phyloP scores from a whole-genome alignment of 1,140 invertebrate genomes.

The Rhynchophorus ferrugineus region DNA sequence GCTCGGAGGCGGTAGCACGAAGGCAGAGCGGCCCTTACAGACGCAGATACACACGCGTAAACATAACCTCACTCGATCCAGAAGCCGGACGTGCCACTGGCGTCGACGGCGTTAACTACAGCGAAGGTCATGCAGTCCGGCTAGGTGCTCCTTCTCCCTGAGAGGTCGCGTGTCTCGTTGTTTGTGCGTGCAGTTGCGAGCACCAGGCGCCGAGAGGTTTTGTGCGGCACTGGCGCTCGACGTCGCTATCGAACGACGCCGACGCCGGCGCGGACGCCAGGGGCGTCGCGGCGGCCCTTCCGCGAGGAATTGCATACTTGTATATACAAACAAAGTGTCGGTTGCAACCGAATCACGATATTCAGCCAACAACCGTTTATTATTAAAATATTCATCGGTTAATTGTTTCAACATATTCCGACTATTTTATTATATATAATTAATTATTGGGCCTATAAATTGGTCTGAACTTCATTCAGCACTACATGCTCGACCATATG shows the following conservation, averaged over 20 bases:
- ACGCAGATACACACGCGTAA: too few relatives aligned
- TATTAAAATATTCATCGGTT: too few relatives aligned
- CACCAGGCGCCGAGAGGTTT: slow-evolving; percentile 38
- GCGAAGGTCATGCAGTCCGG: neutral
- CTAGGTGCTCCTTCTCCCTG: slow-evolving; percentile 15
- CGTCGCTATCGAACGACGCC: slow-evolving; percentile 41
- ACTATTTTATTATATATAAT: too few relatives aligned
- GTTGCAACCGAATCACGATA: neutral
- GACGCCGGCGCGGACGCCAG: slow-evolving; percentile 34
- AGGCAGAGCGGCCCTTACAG: too few relatives aligned
- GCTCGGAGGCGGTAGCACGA: neutral
- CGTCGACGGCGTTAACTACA: neutral
- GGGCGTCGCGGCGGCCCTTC: slow-evolving; percentile 7
- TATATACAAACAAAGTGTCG: too few relatives aligned
- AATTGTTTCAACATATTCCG: too few relatives aligned
- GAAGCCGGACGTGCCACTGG: too few relatives aligned
- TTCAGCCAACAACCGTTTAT: too few relatives aligned
- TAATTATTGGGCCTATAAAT: too few relatives aligned
- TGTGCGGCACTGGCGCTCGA: slow-evolving; percentile 39
- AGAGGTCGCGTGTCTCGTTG: slow-evolving; percentile 29
- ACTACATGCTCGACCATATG: too few relatives aligned
- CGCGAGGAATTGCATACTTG: too few relatives aligned
- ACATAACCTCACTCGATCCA: neutral
- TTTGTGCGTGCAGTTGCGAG: slow-evolving; percentile 31
- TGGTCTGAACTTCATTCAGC: too few relatives aligned